phyloP scores from a whole-genome alignment of 2,113 vertebrate genomes.

The Parus major region DNA sequence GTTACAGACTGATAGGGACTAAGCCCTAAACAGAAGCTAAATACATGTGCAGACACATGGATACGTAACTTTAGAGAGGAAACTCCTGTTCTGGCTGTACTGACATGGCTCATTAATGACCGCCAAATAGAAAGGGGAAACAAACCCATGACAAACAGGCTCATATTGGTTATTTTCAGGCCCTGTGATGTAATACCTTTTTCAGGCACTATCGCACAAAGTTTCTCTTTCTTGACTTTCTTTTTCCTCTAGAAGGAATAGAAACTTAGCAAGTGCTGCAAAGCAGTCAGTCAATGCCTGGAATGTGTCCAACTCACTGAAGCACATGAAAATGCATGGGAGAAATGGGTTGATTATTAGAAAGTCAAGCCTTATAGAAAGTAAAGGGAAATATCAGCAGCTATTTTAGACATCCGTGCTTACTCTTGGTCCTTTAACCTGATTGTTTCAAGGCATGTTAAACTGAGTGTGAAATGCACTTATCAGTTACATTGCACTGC shows the following conservation, averaged over 20 bases:
- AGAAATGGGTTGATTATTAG: constrained; percentile 21
- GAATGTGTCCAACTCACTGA: constrained; percentile 17
- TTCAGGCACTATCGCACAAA: not conserved
- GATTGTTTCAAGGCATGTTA: constrained; percentile 3
- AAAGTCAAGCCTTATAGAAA: constrained; percentile 2
- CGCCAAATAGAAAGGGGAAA: constrained; percentile 17
- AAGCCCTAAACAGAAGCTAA: not conserved
- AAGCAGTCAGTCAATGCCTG: constrained; percentile 22
- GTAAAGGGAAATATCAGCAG: not conserved
- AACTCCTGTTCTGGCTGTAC: not conserved
- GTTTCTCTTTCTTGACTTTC: constrained; percentile 64
- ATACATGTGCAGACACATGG: not conserved
- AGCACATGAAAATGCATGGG: constrained; percentile 12
- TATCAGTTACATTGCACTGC: not conserved
- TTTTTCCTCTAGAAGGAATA: constrained; percentile 64
- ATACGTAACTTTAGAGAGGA: not conserved
- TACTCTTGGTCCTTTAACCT: not conserved
- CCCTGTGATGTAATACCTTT: not conserved
- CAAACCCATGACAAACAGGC: not conserved
- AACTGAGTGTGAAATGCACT: constrained; percentile 10
- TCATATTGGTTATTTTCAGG: constrained; percentile 21
- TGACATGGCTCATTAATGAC: not conserved
- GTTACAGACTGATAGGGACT: not conserved
- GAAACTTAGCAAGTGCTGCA: constrained; percentile 54
- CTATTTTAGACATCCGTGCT: not conserved